These are phyloP conservation scores for Palythoa grandiflora DNA, from an alignment of 92 coral and sea anemone species.

Conservation along the genomic window DNA sequence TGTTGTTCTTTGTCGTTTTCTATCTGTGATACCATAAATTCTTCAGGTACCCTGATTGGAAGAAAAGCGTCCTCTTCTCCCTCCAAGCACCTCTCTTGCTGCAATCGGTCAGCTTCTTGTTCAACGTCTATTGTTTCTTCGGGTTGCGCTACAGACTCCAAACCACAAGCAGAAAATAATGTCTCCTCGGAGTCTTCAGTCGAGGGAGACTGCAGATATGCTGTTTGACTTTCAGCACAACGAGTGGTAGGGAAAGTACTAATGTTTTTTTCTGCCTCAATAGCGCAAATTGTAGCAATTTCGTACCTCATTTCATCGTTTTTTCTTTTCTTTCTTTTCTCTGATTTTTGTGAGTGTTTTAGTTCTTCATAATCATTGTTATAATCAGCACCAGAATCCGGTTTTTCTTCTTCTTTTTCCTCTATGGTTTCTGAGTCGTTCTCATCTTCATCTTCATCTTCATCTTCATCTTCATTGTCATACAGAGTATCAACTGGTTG, in stretches of 20 bases:
- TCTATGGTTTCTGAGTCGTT: slow-evolving; percentile 61
- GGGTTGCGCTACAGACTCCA: not conserved
- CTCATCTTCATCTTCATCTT: slow-evolving; percentile 68
- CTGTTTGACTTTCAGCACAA: not conserved
- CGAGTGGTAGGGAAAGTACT: not conserved
- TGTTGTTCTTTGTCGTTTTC: slow-evolving; percentile 14
- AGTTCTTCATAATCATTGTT: slow-evolving; percentile 6
- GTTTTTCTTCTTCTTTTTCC: slow-evolving; percentile 12
- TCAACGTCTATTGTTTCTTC: slow-evolving; percentile 54
- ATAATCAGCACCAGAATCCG: not conserved
- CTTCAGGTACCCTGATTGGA: slow-evolving; percentile 18
- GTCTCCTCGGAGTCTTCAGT: not conserved
- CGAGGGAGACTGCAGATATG: not conserved
- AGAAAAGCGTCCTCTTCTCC: slow-evolving; percentile 62
- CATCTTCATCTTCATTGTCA: slow-evolving; percentile 16
- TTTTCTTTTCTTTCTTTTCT: not conserved
- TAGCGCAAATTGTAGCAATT: not conserved
- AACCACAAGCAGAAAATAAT: not conserved
- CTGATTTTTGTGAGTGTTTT: not conserved
- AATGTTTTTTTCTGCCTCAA: not conserved
- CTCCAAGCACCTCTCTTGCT: slow-evolving; percentile 48
- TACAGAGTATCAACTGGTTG: not conserved
- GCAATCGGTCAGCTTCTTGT: slow-evolving; percentile 57
- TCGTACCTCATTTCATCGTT: not conserved
- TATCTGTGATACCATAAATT: not conserved